Evolutionary conservation across 2,888 invertebrate species (phyloP), one percentile per base, ranked within the genome.

Genomic region (Nomada flava): DNA sequence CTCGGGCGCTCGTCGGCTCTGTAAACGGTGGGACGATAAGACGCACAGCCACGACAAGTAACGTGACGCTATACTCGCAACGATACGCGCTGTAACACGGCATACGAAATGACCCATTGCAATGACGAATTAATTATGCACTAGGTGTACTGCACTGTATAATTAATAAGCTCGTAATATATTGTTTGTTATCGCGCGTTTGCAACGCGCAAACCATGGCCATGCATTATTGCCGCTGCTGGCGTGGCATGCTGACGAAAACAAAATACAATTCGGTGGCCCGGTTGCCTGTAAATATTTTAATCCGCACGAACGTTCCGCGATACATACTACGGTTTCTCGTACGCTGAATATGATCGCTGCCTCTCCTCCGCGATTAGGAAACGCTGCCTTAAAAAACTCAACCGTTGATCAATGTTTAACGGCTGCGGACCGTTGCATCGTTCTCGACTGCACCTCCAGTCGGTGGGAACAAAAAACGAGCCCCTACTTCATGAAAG

Each of bases 81-180:
- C 44, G 50, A 23, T 29, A 15, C 1, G 18, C 2, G 2, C 52
- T 23, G 60, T 23, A 60, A 53, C 74, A 10, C 15, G 59, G 44
- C 59, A 50, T 60, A n/a, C 47, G 63, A 80, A 72, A 55, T 67
- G 63, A 42, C 20, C 59, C 42, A 64, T 23, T 53, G 52, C 69
- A 68, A 69, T 62, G 52, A 74, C 69, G 63, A 72, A 74, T 81
- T 79, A 74, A 81, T 81, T 79, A 81, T 73, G 55, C 65, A 50
- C 60, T 29, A 64, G 26, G 63, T 60, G 80, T 79, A 70, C 65
- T 15, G 47, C 15, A 29, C 53, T 65, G 65, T 70, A 74, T 74
- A 79, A 81, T 79, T 81, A 81, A 79, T 70, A 53, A 65, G 74
- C 69, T 52, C n/a, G 57, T 79, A 68, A 65, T 55, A 36, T 42